phyloP scores from a whole-genome alignment of 2,113 vertebrate species.

The Anas platyrhynchos region DNA sequence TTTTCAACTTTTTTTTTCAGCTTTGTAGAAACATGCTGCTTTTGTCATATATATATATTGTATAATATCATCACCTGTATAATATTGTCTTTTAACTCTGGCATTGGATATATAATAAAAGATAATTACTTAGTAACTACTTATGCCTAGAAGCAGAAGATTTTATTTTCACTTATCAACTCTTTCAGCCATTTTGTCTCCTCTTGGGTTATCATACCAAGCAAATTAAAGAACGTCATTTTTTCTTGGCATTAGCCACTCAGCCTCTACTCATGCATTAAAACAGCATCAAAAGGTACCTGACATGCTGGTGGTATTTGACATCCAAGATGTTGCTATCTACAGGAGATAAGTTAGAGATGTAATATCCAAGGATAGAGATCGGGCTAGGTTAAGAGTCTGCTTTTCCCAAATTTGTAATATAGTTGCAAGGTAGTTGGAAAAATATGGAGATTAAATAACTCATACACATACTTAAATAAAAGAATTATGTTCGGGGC shows the following conservation, averaged over 20 bases:
- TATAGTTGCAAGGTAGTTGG: neutral
- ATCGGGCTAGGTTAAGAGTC: neutral
- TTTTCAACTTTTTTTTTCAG: neutral
- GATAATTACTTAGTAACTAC: neutral
- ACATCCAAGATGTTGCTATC: neutral
- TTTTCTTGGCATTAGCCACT: neutral
- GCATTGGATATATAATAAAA: neutral
- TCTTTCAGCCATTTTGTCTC: neutral
- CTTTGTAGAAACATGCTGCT: neutral
- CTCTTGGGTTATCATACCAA: neutral
- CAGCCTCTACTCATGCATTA: neutral
- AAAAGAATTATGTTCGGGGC: neutral
- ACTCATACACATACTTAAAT: neutral
- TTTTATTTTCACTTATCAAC: neutral
- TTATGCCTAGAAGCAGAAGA: neutral
- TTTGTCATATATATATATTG: neutral
- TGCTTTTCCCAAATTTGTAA: neutral
- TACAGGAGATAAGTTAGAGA: neutral
- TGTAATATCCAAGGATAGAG: neutral
- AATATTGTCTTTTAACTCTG: neutral
- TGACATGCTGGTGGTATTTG: neutral
- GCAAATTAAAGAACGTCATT: neutral
- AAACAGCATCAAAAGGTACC: neutral
- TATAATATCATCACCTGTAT: neutral
- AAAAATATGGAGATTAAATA: neutral